Conservation (phyloP, 2,113 vertebrate genomes). For the Corythornis madagascariensis region DNA sequence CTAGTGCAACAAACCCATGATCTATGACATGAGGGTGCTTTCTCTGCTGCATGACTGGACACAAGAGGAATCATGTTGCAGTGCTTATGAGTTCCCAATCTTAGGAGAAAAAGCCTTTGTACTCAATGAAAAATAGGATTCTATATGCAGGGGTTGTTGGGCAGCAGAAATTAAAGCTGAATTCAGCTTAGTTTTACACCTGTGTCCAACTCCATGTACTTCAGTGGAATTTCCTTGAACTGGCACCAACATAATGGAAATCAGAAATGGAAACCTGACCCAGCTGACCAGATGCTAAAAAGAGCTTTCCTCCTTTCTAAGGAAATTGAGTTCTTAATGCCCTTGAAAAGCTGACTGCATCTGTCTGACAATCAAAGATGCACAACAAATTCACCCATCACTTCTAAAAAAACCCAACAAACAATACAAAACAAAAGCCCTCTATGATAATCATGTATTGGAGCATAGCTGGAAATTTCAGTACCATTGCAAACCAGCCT, state of each 20-base stretch:
- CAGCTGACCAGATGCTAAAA: not conserved
- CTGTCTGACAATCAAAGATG: not conserved
- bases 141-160: constrained; percentile 10
- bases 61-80: constrained; percentile 5
- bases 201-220: constrained; percentile 14
- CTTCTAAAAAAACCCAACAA: not conserved
- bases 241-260: not conserved
- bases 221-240: constrained; percentile 1
- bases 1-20: not conserved
- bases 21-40: not conserved
- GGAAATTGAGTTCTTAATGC: not conserved
- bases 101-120: not conserved
- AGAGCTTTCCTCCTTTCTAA: not conserved
- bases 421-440: not conserved
- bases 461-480: not conserved
- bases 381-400: not conserved
- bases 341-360: constrained; percentile 1
- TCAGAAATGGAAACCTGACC: not conserved
- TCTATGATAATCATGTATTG: not conserved
- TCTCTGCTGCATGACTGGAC: not conserved
- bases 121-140: constrained; percentile 1
- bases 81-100: not conserved
- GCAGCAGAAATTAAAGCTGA: constrained; percentile 35
- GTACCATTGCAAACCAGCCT: not conserved
- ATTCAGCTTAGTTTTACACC: constrained; percentile 27